Conservation (phyloP, 2,888 invertebrate species). For the Rutpela maculata region DNA sequence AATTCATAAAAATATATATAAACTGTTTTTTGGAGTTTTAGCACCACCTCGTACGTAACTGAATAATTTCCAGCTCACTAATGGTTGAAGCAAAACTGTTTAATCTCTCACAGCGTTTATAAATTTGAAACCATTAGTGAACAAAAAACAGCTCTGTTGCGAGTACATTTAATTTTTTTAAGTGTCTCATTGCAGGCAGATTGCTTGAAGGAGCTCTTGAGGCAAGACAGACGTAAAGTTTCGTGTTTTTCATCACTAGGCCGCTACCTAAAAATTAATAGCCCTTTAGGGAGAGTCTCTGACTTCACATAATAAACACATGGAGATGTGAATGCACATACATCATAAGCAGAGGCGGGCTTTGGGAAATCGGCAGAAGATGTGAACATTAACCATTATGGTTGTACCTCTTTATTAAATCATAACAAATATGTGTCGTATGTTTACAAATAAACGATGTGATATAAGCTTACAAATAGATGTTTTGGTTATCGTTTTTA, state of each 20-base stretch:
- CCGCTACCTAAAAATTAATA: constrained; percentile 57
- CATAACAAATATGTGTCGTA: not conserved
- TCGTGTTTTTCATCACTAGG: constrained; percentile 56
- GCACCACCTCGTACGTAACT: not conserved
- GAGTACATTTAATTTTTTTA: constrained; percentile 54
- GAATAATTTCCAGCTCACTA: not conserved
- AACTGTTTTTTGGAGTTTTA: not conserved
- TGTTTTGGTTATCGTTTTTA: too few relatives aligned
- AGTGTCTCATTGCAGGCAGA: constrained; percentile 50
- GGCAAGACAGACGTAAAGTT: constrained; percentile 51
- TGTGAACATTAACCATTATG: not conserved
- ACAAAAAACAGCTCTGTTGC: constrained; percentile 48
- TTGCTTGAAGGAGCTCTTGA: constrained; percentile 47
- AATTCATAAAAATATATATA: not conserved
- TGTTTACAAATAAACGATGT: not conserved
- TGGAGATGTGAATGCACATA: constrained; percentile 35
- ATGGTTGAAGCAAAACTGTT: constrained; percentile 7
- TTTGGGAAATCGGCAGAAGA: not conserved
- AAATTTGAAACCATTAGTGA: constrained; percentile 45
- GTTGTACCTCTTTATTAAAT: not conserved
- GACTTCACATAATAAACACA: constrained; percentile 51
- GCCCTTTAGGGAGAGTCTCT: constrained; percentile 47
- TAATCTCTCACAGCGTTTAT: constrained; percentile 12
- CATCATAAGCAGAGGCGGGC: constrained; percentile 21
- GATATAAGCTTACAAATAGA: not conserved